Evolutionary conservation across 2,797 vertebrate species (phyloP), one percentile per base, ranked within the genome.

Genomic region (Karalla daura): DNA sequence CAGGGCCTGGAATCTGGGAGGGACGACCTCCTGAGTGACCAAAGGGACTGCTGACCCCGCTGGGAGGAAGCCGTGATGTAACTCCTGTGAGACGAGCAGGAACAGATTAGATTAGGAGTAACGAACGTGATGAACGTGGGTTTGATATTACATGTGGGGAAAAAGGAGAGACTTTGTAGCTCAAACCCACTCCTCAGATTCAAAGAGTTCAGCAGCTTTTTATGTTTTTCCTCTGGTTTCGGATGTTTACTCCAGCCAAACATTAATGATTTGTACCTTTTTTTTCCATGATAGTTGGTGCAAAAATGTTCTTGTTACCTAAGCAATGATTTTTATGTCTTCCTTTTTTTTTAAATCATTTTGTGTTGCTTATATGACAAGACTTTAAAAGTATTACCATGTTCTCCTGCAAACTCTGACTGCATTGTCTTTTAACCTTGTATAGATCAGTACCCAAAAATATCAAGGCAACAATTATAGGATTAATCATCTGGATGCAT

Each of bases 11-110:
- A 86, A 81, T 80, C 63, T 73, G 59, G 84, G 74, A 75, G 76
- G 76, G 76, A 66, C 18, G 25, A 46, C 23, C 1, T 28, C 0
- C 28, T 0, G 25, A 56, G 47, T 70, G 66, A 77, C 71, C 33
- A 32, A 33, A 39, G 73, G 73, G 54, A 63, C 53, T 39, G 50
- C 61, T 66, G 69, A 72, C 72, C 59, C 70, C 24, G 1, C 43
- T 39, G 72, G 62, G 66, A 88, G 82, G 86, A 88, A 86, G 73
- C 69, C 52, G 67, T 79, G 78, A 87, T 87, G 72, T 79, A 84
- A 71, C 70, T 65, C 70, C 27, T 55, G 11, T 0, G 66, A 80
- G 83, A 78, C 7, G 3, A 66, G 51, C 27, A 2, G 21, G 17
- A 47, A 56, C 28, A 30, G 64, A 74, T 80, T 61, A 73, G 61